These are phyloP conservation scores for Entomobrya proxima DNA, from an alignment of 2,888 invertebrate genomes.

Conservation along the genomic window DNA sequence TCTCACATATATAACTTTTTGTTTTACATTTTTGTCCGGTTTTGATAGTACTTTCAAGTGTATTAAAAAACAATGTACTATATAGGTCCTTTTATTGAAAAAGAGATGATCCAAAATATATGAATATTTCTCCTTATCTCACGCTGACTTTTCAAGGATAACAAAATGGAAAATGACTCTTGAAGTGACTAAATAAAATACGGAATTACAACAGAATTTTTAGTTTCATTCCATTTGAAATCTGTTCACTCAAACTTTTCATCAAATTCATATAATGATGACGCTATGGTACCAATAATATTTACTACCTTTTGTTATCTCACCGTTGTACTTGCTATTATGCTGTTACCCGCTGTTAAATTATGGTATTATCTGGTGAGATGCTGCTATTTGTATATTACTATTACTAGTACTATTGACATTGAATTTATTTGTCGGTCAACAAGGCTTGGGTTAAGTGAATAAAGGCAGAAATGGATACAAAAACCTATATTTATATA, in stretches of 20 bases:
- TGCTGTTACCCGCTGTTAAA: not conserved
- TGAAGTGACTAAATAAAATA: no score
- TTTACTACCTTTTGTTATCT: not conserved
- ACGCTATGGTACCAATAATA: not conserved
- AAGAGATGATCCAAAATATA: no score
- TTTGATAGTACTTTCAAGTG: no score
- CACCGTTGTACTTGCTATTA: not conserved
- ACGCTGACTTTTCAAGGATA: no score
- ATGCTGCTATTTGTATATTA: not conserved
- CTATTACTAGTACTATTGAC: not conserved
- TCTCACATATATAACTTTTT: no score
- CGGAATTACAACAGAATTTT: not conserved
- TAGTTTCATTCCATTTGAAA: constrained; percentile 4
- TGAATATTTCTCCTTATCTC: no score
- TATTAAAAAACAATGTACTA: no score
- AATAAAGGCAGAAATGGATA: no score
- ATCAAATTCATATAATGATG: not conserved
- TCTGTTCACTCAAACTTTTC: not conserved
- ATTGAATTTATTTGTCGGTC: not conserved
- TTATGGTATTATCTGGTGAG: not conserved
- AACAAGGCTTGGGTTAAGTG: not conserved
- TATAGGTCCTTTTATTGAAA: no score
- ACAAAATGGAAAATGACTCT: no score
- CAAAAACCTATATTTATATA: no score
- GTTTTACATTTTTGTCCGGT: no score